Evolutionary conservation across 2,888 invertebrate genomes (phyloP).

Genomic region (Polyommatus icarus): DNA sequence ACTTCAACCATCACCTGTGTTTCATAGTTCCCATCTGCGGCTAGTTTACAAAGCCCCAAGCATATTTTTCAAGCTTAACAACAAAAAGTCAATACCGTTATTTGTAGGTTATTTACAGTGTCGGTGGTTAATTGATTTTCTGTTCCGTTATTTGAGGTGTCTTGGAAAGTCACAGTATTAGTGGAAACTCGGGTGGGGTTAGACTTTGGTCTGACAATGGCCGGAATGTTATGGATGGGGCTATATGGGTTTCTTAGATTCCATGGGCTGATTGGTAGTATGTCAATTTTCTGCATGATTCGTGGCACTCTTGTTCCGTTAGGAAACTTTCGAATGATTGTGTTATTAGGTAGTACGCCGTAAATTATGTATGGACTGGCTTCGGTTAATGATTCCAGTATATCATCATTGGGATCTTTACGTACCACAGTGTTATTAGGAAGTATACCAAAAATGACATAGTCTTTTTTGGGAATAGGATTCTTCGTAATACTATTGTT

Average conservation of each 20-base stretch:
- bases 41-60: conserved; percentile 65
- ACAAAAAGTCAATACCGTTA: conserved; percentile 77
- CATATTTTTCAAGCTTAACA: conserved; percentile 74
- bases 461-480: conserved; percentile 82
- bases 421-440: conserved; percentile 90
- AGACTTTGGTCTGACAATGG: conserved; percentile 79
- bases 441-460: conserved; percentile 87
- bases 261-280: conserved; percentile 81
- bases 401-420: conserved; percentile 85
- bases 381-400: conserved; percentile 84
- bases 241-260: conserved; percentile 81
- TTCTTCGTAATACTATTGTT: conserved; percentile 50
- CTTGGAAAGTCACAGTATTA: conserved; percentile 82
- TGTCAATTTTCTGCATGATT: conserved; percentile 79
- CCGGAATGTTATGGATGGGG: conserved; percentile 81
- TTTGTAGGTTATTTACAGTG: conserved; percentile 80
- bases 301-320: conserved; percentile 90
- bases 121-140: conserved; percentile 76
- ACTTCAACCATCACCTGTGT: conserved; percentile 48
- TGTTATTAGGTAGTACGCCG: conserved; percentile 89
- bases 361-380: conserved; percentile 87
- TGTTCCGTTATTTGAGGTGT: conserved; percentile 80
- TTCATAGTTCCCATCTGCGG: conserved; percentile 47
- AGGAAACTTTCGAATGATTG: conserved; percentile 88
- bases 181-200: conserved; percentile 83